Base-by-base conservation (phyloP, 2,888 invertebrate genomes). In the Alcis repandata region DNA sequence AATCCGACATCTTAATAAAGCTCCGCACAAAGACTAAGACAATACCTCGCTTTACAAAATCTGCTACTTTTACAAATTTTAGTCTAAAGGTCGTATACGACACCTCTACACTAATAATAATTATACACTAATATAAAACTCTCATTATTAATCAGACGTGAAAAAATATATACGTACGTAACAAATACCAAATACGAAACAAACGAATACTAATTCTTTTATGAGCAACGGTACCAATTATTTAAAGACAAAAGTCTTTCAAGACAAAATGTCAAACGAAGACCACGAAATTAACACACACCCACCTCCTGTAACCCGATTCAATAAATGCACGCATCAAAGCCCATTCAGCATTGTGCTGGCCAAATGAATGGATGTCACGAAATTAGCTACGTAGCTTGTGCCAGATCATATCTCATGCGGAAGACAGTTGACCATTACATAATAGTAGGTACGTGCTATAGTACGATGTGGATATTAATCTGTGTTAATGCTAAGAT, bases 331-430 rank as follows among this genome's bases (percentile, higher is more conserved):
- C 68, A 71, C 46, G 54, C 60, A 87, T 88, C 87, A 87, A 86
- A 79, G 86, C 88, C 82, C 90, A 92, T 92, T 92, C 90, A 91
- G 79, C 80, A 84, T 81, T 72, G 83, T 82, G 82, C 88, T 86
- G 80, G 80, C 79, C 76, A 89, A 90, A 90, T 92, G 92, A 92
- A 91, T 91, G 91, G 89, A 83, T 85, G 87, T 82, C 86, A 81
- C 87, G 83, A 88, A 92, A 90, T 92, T 90, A 92, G 91, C 87
- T 79, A 85, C 84, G 82, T 86, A 83, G 84, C 85, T 79, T 79
- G 84, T 91, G 92, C 92, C 92, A 92, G 91, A 79, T 84, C 88
- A 89, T 91, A 88, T 89, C 85, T 92, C 90, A 89, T 74, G 75
- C 71, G 69, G 75, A 74, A 81, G 89, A 88, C 84, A 83, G 84